Evolutionary conservation across 2,113 vertebrate genomes (phyloP).

Genomic region (Argyrosomus japonicus): DNA sequence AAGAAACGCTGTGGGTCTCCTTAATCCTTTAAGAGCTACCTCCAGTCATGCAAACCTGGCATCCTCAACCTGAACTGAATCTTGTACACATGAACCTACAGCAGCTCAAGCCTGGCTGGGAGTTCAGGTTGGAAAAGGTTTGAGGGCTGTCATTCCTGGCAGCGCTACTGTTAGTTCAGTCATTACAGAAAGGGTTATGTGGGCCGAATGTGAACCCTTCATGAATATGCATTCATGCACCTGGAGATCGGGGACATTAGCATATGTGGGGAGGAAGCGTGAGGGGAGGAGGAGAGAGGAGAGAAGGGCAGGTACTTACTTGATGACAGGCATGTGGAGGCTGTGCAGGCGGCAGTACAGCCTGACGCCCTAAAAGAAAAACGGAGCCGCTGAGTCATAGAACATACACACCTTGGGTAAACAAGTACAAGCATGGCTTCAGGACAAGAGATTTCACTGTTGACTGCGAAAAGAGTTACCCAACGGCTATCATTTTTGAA

Average conservation of each 20-base stretch:
- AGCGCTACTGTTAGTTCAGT: conserved; percentile 43
- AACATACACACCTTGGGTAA: conserved; percentile 64
- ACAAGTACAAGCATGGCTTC: conserved; percentile 60
- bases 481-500: conserved; percentile 26
- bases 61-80: conserved; percentile 1
- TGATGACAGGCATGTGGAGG: conserved; percentile 93
- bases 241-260: conserved; percentile 60
- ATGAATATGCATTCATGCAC: conserved; percentile 74
- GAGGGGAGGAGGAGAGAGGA: not conserved
- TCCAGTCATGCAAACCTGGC: conserved; percentile 30
- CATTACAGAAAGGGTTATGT: conserved; percentile 36
- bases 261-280: not conserved
- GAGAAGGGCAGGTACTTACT: conserved; percentile 88
- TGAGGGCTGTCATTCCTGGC: conserved; percentile 42
- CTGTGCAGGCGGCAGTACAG: conserved; percentile 98
- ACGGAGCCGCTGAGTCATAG: conserved; percentile 63
- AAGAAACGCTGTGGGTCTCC: conserved; percentile 16
- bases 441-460: conserved; percentile 34
- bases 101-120: not conserved
- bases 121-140: conserved; percentile 15
- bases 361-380: conserved; percentile 90
- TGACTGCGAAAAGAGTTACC: conserved; percentile 44
- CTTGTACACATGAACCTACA: conserved; percentile 25
- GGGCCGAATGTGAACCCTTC: conserved; percentile 39
- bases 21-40: conserved; percentile 43